Base-by-base conservation (phyloP, 1,140 invertebrate genomes). In the Oryzaephilus surinamensis region DNA sequence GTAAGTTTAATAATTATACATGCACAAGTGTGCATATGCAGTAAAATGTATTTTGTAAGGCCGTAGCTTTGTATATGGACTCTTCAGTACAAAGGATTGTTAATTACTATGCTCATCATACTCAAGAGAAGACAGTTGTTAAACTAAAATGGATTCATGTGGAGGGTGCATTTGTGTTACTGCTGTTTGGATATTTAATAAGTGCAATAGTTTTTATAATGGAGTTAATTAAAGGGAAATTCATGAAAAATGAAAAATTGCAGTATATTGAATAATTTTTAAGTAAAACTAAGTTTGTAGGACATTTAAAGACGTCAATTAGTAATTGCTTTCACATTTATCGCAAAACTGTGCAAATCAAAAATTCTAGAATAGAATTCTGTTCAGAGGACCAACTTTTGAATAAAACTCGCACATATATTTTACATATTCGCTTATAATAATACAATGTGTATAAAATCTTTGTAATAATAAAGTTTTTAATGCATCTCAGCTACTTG, bases 1-100 rank as follows among this genome's bases (percentile, higher is more conserved):
- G 60, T 55, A 38, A 35, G 38, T 37, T 32, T 33, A 6, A 26
- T n/a, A n/a, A n/a, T n/a, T n/a, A n/a, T n/a, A n/a, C n/a, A n/a
- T n/a, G n/a, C 15, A 15, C 8, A 20, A 6, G 19, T 6, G 18
- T 32, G 8, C 16, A 42, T 24, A 4, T 16, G 23, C 15, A 33
- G 3, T 16, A 16, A 10, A 28, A 32, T 1, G 28, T 17, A 11
- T 32, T 20, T 6, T 43, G 16, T 10, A 17, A 43, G 36, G 42
- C 36, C 2, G 36, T 36, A n/a, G 11, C 15, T 10, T 6, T 27
- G 4, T 37, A 33, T 18, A 44, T 39, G 42, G 16, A 44, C 32
- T 7, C 20, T 3, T 13, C 31, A 6, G 32, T 34, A 6, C 42
- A 44, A 32, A 28, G 20, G 6, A 34, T 38, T 15, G 36, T 44